phyloP scores from a whole-genome alignment of 2,113 vertebrate species.

The Eonycteris spelaea region DNA sequence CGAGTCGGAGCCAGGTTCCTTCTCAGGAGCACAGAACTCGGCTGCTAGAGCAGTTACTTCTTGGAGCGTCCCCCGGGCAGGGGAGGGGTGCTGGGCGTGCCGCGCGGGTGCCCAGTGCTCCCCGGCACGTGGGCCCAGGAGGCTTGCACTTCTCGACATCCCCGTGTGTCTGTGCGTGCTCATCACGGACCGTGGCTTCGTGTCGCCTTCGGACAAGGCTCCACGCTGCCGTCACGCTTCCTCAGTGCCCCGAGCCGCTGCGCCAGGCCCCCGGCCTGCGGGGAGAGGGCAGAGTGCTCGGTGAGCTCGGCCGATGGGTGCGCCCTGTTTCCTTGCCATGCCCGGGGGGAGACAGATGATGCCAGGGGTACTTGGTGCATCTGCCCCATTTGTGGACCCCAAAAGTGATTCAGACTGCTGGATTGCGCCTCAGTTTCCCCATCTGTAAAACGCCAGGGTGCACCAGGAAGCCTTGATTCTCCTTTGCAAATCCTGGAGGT shows the following conservation, averaged over 20 bases:
- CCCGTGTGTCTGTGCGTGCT: background rate
- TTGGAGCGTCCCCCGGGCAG: conserved; percentile 12
- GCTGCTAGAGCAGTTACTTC: conserved; percentile 63
- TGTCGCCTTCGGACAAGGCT: conserved; percentile 78
- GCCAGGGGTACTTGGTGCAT: no score
- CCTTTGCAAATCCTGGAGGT: background rate
- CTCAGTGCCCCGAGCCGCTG: conserved; percentile 76
- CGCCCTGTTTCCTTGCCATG: accelerated
- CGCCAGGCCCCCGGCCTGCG: conserved; percentile 72
- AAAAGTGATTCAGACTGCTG: background rate
- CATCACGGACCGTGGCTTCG: background rate
- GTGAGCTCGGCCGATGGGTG: background rate
- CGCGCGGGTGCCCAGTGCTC: background rate
- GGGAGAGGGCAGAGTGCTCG: conserved; percentile 66
- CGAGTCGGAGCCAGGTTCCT: conserved; percentile 49
- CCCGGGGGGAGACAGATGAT: background rate
- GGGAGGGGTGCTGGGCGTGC: background rate
- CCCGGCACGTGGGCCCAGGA: background rate
- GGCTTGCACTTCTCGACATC: background rate
- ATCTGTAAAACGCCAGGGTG: background rate
- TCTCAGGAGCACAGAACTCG: conserved; percentile 52
- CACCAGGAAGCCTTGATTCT: background rate
- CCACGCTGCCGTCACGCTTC: conserved; percentile 76
- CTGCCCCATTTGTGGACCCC: background rate
- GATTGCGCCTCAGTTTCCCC: background rate